Evolutionary conservation across 2,888 invertebrate genomes (phyloP).

Genomic region (Podabrus alpinus): DNA sequence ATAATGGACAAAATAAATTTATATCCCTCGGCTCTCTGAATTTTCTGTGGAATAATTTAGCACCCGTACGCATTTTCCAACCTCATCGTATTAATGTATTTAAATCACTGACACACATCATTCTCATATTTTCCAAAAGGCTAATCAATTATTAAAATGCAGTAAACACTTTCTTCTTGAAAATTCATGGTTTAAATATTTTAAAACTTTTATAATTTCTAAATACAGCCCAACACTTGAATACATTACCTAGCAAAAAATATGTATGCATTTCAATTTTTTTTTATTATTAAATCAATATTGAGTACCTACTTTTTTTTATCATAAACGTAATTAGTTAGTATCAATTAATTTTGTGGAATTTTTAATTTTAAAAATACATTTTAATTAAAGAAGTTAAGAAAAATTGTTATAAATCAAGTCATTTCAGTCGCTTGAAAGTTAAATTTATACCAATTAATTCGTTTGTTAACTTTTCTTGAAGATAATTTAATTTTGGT

Average conservation of each 20-base stretch:
- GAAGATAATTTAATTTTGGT: background rate
- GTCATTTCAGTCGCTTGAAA: background rate
- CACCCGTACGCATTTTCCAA: background rate
- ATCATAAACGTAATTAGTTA: background rate
- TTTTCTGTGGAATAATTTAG: background rate
- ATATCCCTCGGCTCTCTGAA: background rate
- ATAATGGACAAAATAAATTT: background rate
- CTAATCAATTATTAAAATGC: slow-evolving; percentile 1
- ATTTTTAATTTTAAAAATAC: background rate
- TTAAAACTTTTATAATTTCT: background rate
- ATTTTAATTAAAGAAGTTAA: background rate
- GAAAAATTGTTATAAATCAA: background rate
- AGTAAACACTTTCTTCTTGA: background rate
- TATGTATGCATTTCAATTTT: background rate
- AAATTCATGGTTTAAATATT: background rate
- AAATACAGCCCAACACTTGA: background rate
- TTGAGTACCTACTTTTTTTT: background rate
- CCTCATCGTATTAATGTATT: background rate
- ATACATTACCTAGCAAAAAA: background rate
- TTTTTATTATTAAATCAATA: background rate
- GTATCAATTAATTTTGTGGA: background rate
- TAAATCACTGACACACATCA: slow-evolving; percentile 5
- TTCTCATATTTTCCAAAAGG: background rate
- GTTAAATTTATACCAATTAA: background rate
- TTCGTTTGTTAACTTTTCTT: background rate